Percentiles rank a stretch among this genome's conserved stretches.
Evolutionary conservation across 2,797 vertebrate genomes (phyloP).

Genomic region (Molossus molossus): DNA sequence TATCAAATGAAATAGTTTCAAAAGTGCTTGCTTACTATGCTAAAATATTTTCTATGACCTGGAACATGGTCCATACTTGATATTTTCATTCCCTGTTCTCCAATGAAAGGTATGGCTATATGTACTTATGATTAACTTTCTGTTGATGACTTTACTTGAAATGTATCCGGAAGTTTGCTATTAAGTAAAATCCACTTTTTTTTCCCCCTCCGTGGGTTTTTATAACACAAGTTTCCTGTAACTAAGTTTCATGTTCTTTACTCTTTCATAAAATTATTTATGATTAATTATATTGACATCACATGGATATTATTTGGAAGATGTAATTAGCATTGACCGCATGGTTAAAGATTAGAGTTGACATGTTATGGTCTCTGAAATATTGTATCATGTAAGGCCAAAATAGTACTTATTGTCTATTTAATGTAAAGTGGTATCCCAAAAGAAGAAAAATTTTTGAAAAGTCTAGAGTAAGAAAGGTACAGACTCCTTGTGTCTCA

Average conservation of each 20-base stretch:
- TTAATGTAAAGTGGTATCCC: constrained; percentile 1
- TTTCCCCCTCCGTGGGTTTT: background rate
- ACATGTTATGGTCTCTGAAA: background rate
- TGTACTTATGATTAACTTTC: background rate
- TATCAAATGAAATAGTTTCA: background rate
- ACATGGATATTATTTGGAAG: constrained; percentile 31
- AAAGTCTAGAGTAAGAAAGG: background rate
- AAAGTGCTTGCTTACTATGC: background rate
- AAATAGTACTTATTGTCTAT: constrained; percentile 34
- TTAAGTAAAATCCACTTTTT: background rate
- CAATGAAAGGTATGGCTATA: background rate
- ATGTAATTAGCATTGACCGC: constrained; percentile 47
- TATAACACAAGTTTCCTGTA: background rate
- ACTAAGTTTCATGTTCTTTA: constrained; percentile 12
- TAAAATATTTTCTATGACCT: background rate
- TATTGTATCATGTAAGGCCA: background rate
- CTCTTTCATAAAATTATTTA: background rate
- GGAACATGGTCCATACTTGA: background rate
- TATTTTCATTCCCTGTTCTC: background rate
- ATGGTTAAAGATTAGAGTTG: background rate
- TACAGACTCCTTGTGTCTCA: background rate
- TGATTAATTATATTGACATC: constrained; percentile 27
- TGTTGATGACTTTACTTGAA: background rate
- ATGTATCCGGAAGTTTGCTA: background rate
- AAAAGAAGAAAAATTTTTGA: background rate